These are phyloP conservation scores for Musca vetustissima DNA, from an alignment of 1,140 invertebrate genomes.

Conservation along the genomic window DNA sequence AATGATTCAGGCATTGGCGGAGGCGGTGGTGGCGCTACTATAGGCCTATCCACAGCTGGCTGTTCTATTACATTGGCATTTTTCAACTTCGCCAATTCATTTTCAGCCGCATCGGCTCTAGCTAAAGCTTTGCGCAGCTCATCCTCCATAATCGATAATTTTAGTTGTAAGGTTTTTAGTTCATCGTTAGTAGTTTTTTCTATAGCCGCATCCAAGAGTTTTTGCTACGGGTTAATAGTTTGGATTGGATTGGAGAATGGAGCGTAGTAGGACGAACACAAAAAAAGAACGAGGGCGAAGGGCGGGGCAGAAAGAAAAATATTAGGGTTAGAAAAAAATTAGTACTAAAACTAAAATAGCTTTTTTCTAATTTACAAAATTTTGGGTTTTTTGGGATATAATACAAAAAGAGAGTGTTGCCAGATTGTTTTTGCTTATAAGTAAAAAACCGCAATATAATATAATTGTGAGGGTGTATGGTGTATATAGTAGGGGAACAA, in stretches of 20 bases:
- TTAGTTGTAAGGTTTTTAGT: conserved; percentile 55
- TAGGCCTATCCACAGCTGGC: conserved; percentile 15
- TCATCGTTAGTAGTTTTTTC: conserved; percentile 55
- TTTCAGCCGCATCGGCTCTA: conserved; percentile 48
- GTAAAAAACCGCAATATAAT: no score
- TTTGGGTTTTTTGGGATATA: no score
- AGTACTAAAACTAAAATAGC: no score
- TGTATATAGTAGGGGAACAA: no score
- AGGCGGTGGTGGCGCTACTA: conserved; percentile 33
- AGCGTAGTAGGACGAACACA: conserved; percentile 1
- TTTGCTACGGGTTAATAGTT: conserved; percentile 42
- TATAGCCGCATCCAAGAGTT: conserved; percentile 53
- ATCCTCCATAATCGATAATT: conserved; percentile 54
- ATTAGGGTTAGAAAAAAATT: conserved; percentile 18
- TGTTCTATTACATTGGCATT: background rate
- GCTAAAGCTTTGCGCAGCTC: conserved; percentile 42
- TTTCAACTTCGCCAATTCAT: conserved; percentile 37
- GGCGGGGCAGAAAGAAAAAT: conserved; percentile 44
- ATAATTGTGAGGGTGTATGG: no score
- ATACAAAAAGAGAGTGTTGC: no score
- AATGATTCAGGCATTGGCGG: conserved; percentile 35
- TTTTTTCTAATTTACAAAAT: no score
- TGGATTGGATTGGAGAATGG: conserved; percentile 8
- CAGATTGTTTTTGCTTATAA: no score
- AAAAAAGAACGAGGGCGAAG: conserved; percentile 28